phyloP scores from a whole-genome alignment of 2,888 invertebrate species.

The Rhagophthalmus giganteus region DNA sequence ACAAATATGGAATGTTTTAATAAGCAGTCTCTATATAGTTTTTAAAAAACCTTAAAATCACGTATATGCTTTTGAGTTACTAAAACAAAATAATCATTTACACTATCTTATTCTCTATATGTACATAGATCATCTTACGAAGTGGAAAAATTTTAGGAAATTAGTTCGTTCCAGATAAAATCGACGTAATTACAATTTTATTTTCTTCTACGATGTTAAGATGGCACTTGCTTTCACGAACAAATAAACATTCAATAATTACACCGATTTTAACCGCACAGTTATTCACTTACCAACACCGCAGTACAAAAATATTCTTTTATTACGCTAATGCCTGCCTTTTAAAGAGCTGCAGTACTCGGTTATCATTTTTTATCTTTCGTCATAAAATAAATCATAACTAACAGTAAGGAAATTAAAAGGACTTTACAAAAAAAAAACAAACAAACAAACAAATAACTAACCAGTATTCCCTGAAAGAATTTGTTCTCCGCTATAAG shows the following conservation, averaged over 20 bases:
- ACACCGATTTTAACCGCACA: constrained; percentile 27
- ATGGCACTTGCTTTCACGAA: constrained; percentile 27
- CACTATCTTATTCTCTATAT: constrained; percentile 45
- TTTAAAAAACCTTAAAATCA: constrained; percentile 31
- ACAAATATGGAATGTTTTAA: constrained; percentile 40
- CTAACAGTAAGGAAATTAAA: no score
- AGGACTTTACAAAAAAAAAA: constrained; percentile 15
- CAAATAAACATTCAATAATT: constrained; percentile 6
- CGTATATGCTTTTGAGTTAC: constrained; percentile 13
- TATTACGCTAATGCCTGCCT: constrained; percentile 23
- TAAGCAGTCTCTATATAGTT: constrained; percentile 42
- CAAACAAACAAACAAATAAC: no score
- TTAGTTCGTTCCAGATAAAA: constrained; percentile 7
- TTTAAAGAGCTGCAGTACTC: constrained; percentile 35
- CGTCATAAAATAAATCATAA: constrained; percentile 5
- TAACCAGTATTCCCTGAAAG: constrained; percentile 22
- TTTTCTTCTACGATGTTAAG: constrained; percentile 15
- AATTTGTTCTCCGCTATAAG: constrained; percentile 6
- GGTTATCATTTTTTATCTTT: constrained; percentile 5
- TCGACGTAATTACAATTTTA: constrained; percentile 17
- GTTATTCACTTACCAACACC: constrained; percentile 33
- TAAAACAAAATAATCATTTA: constrained; percentile 30
- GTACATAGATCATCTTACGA: constrained; percentile 45
- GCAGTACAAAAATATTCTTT: constrained; percentile 36
- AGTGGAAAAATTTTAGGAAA: constrained; percentile 34